Base-by-base conservation (phyloP, 2,113 vertebrate genomes). In the Podocnemis expansa region DNA sequence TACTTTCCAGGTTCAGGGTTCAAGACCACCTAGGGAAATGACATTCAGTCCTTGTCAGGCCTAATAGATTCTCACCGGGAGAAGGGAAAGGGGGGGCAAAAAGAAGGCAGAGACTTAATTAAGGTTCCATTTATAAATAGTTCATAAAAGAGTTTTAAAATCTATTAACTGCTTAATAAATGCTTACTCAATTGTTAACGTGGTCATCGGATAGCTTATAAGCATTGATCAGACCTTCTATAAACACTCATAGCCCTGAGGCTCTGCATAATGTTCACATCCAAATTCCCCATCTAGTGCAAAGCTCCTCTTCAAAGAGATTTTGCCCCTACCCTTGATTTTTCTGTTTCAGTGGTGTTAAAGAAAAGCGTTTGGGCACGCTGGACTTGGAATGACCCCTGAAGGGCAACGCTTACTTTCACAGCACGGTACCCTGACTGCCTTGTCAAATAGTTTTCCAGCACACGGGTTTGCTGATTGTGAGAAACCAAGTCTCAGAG, bases 371-470 rank as follows among this genome's bases (percentile, higher is more conserved):
- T 80, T 89, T 90, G 94, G 84, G 87, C 84, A 92, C 0, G 31
- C 73, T 96, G 94, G 96, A 97, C 95, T 97, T 95, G 78, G 90
- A 90, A 95, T 95, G 97, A 97, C 97, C 97, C 94, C 89, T 96
- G 94, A 97, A 43, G 92, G 81, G 88, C 84, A 90, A 73, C 38
- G 88, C 93, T 93, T 91, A 87, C 56, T 93, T 89, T 95, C 95
- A 84, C 95, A 95, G 97, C 89, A 88, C 95, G 94, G 87, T 70
- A 73, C 90, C 87, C 84, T 84, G 93, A 91, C 93, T 94, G 97
- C 95, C 96, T 93, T 88, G 93, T 95, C 96, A 93, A 90, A 24
- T 97, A 89, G 95, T 88, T 80, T 91, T 96, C 96, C 96, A 96
- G 80, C 49, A 88, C 95, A 97, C 86, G 92, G 89, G 86, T 93